Percentiles rank a stretch among this genome's conserved stretches.
These are phyloP conservation scores for Amblyopsis rosae DNA, from an alignment of 2,113 vertebrate genomes.

Conservation along the genomic window DNA sequence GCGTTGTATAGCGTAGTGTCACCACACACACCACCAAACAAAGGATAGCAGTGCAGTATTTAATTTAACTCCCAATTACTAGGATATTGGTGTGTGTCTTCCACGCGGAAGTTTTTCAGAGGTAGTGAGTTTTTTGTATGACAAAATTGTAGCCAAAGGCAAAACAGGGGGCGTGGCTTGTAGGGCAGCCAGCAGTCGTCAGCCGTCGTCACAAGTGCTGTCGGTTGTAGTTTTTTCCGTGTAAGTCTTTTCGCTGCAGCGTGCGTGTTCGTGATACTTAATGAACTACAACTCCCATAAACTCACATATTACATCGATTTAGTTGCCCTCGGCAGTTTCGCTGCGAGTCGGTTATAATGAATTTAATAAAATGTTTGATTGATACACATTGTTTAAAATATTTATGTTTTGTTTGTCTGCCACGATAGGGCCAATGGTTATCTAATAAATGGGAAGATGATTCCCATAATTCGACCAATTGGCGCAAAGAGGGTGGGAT, in stretches of 20 bases:
- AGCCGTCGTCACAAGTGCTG: slow-evolving; percentile 5
- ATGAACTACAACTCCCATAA: slow-evolving; percentile 66
- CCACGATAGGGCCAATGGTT: not conserved
- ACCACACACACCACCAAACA: not conserved
- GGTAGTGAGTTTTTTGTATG: slow-evolving; percentile 37
- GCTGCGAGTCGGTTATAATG: not conserved
- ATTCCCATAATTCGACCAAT: slow-evolving; percentile 58
- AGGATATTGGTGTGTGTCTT: slow-evolving; percentile 41
- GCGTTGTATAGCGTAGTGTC: not conserved
- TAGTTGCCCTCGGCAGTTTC: not conserved
- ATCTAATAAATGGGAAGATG: not conserved
- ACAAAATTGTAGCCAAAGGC: slow-evolving; percentile 38
- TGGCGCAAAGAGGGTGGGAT: slow-evolving; percentile 55
- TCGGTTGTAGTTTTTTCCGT: slow-evolving; percentile 67
- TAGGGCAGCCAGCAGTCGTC: slow-evolving; percentile 11
- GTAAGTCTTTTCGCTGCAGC: not conserved
- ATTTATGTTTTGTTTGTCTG: not conserved
- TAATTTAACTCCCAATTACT: slow-evolving; percentile 12
- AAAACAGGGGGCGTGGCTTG: slow-evolving; percentile 31
- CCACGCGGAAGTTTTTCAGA: slow-evolving; percentile 67
- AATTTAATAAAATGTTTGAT: not conserved
- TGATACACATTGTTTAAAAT: not conserved
- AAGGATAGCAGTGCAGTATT: not conserved
- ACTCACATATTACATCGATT: not conserved
- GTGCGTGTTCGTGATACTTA: too few relatives aligned